Evolutionary conservation across 2,113 vertebrate genomes (phyloP).

Genomic region (Nesogale talazaci): DNA sequence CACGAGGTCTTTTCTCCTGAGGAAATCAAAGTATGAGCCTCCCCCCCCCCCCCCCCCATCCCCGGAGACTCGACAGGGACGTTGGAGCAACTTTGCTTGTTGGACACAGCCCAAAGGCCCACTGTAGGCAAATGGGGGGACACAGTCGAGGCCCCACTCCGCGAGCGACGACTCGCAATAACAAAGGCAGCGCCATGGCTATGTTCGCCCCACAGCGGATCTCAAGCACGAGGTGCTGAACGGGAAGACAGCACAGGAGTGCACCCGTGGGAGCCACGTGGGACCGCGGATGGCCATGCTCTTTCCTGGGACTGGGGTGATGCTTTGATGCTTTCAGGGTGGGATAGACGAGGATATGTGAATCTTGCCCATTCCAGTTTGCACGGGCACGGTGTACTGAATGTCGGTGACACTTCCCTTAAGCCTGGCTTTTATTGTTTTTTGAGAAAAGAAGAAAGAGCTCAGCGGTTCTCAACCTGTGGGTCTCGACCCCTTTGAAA

Average conservation of each 20-base stretch:
- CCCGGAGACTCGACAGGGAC: background rate
- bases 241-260: background rate
- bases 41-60: no score
- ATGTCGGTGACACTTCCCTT: background rate
- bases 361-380: background rate
- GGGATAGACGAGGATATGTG: background rate
- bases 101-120: background rate
- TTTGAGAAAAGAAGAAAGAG: background rate
- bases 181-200: no score
- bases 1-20: background rate
- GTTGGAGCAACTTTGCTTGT: background rate
- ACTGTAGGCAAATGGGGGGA: background rate
- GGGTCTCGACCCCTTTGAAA: no score
- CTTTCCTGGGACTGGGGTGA: no score
- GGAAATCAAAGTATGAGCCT: no score
- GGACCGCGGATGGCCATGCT: no score
- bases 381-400: background rate
- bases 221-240: background rate
- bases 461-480: no score
- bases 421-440: no score
- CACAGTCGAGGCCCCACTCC: background rate
- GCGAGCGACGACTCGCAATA: no score
- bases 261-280: no score
- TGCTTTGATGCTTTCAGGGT: no score
- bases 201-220: no score